Evolutionary conservation across 2,888 invertebrate species (phyloP), one percentile per base, ranked within the genome.

Genomic region (Dilophus febrilis): DNA sequence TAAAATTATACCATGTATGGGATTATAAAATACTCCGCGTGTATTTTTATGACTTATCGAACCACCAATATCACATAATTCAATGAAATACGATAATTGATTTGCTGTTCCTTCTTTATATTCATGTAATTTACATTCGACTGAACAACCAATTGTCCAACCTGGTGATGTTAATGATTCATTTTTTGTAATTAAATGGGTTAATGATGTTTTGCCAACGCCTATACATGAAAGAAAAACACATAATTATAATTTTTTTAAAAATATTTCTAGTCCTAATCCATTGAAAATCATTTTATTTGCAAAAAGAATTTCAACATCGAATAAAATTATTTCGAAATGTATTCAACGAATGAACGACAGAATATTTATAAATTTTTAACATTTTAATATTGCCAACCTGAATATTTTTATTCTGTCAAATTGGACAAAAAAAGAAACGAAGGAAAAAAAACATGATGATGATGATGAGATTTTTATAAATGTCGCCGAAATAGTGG

Each of bases 31-130:
- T 2, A 95, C 87, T 45, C 80, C 74, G 53, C 95, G 71, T n/a
- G 90, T 83, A 58, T 88, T 92, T 54, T 84, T 74, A 58, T 98
- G 97, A 51, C 79, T 85, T 46, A 84, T 77, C 46, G 90, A 92
- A 2, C 97, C 97, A 5, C 97, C 97, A 40, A 98, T 77, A 58
- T 98, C 98, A 85, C 95, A 98, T 27, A 97, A 68, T 64, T 98
- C 97, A 18, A 97, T 71, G 58, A 92, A 94, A 59, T 80, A 92
- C 5, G 85, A 79, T 51, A 80, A 81, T 57, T 95, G 92, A 43
- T 79, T 77, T 16, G 86, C 83, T 0, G 91, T 92, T 2, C 92
- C 92, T 63, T 92, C 92, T 58, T 86, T 87, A 58, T 81, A 95
- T 57, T 90, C 86, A 56, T 95, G 94, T 37, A 95, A 65, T 67